Conservation (phyloP, 2,113 vertebrate genomes). For the Colius striatus region DNA sequence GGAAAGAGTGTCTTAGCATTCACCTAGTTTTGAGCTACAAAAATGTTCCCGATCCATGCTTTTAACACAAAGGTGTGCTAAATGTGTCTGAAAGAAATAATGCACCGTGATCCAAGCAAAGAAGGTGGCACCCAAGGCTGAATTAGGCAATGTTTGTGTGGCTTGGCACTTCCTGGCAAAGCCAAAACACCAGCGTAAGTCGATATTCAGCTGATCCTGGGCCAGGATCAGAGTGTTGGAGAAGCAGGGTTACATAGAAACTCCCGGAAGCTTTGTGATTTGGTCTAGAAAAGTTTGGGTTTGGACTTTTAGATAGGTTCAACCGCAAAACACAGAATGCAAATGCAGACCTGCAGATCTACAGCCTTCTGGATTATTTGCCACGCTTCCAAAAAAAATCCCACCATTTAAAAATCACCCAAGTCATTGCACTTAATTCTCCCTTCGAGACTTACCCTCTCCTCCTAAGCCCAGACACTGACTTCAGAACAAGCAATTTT, state of each 20-base stretch:
- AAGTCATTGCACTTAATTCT: background rate
- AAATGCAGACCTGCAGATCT: background rate
- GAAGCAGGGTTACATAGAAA: background rate
- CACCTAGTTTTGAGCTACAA: background rate
- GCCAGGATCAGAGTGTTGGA: background rate
- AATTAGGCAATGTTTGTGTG: background rate
- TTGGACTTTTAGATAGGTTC: background rate
- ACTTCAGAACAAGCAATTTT: background rate
- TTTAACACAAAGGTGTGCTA: background rate
- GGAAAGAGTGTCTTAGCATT: background rate
- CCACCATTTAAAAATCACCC: background rate
- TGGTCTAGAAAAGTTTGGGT: background rate
- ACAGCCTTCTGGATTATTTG: background rate
- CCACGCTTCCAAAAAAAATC: background rate
- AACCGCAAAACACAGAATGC: background rate
- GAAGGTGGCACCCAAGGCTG: background rate
- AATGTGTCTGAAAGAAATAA: background rate
- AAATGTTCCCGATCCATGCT: background rate
- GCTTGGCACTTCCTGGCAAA: background rate
- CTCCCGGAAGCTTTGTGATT: background rate
- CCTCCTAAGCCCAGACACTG: background rate
- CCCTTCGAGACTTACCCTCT: background rate
- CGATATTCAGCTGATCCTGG: background rate
- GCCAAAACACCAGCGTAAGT: background rate
- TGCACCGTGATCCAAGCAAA: fast-evolving